Conservation (phyloP, 2,113 vertebrate genomes). For the Mesembrinibis cayennensis region DNA sequence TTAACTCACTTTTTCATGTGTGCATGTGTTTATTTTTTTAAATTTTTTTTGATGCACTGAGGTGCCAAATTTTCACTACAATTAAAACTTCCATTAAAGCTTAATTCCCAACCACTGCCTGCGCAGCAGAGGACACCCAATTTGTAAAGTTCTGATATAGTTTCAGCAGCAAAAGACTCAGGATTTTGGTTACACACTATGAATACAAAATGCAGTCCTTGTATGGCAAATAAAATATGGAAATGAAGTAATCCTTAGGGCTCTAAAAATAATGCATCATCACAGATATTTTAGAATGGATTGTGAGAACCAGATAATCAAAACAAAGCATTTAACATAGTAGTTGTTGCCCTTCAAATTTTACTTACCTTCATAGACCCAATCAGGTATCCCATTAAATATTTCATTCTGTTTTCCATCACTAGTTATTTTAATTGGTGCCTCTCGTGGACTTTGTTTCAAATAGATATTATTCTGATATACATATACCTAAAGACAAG, state of each 20-base stretch:
- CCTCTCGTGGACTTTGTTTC: conserved; percentile 74
- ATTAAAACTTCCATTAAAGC: not conserved
- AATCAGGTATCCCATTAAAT: conserved; percentile 94
- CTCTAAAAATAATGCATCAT: not conserved
- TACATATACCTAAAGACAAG: conserved; percentile 82
- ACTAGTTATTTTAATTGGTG: conserved; percentile 80
- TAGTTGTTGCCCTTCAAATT: not conserved
- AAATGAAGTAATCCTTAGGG: not conserved
- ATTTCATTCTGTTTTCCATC: conserved; percentile 89
- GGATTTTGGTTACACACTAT: not conserved
- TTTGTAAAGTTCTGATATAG: not conserved
- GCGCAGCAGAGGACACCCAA: not conserved
- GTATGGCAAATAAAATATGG: not conserved
- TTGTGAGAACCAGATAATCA: not conserved
- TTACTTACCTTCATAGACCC: conserved; percentile 92
- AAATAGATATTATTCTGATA: conserved; percentile 89
- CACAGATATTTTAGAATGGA: not conserved
- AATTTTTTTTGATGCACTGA: not conserved
- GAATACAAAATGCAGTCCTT: not conserved
- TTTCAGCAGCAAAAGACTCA: not conserved
- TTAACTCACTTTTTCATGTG: not conserved
- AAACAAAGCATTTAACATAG: not conserved
- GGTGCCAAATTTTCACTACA: not conserved
- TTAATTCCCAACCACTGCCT: not conserved
- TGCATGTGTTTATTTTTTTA: not conserved